Base-by-base conservation (phyloP, 2,888 invertebrate genomes). In the Gibbula magus region DNA sequence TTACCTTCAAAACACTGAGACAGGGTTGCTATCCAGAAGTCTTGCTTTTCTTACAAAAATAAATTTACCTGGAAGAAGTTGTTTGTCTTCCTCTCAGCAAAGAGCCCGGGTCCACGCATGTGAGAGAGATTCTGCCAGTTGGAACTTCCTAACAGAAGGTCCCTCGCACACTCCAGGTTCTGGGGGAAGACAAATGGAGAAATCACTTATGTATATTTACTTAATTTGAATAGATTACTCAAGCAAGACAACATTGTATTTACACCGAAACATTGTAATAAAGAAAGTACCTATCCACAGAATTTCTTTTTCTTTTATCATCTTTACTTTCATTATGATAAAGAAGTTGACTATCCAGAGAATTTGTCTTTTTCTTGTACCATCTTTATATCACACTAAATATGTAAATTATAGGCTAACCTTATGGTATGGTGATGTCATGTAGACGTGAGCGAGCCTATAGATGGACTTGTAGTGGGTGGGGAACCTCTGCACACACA, bases 391-490 rank as follows among this genome's bases (percentile, higher is more conserved):
- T n/a, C n/a, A n/a, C n/a, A n/a, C n/a, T n/a, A n/a, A n/a, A 45
- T 13, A 45, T 45, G 45, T 7, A 45, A 7, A 45, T 45, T 10
- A 45, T 10, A 13, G 54, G 83, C 84, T 54, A 56, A 87, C 87
- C 89, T 88, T 90, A 77, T 88, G 87, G 76, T 83, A 82, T 18
- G 84, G 85, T 18, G 88, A 90, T 56, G 89, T 78, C 73, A 86
- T 96, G 92, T 96, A 97, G 89, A 96, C 96, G 92, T 97, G 95
- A 0, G 97, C 96, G 76, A 98, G 93, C 85, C 98, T 95, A 92
- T 97, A 98, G 77, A 97, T 94, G 0, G 98, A 96, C 93, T 98
- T 98, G 92, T 98, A 98, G 93, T 98, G 97, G 87, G 97, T 96
- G 0, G 97, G 96, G 91, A 98, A 97, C 73, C 98, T 94, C 74